Base-by-base conservation (phyloP, 2,797 vertebrate species). In the Enteromius anoplus region DNA sequence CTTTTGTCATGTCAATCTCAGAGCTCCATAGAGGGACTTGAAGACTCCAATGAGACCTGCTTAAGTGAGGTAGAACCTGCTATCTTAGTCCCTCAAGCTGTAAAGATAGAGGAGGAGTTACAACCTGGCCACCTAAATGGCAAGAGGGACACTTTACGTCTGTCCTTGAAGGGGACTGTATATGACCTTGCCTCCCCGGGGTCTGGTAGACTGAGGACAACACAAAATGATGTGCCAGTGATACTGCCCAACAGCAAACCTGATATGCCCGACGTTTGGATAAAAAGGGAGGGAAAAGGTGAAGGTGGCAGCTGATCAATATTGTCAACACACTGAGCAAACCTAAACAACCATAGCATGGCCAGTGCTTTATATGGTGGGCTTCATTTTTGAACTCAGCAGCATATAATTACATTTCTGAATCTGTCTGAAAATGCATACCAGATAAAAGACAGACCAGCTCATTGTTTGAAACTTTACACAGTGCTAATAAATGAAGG, bases 201-300 rank as follows among this genome's bases (percentile, higher is more conserved):
- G 23, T 90, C 94, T 0, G 95, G 93, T 49, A 98, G 95, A 86
- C 93, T 95, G 40, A 94, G 94, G 4, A 94, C 92, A 21, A 96
- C 94, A 55, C 90, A 95, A 85, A 95, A 91, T 55, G 95, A 94
- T 0, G 92, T 95, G 53, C 94, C 95, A 0, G 97, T 98, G 3
- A 94, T 99, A 87, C 78, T 99, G 81, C 98, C 98, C 9, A 99
- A 99, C 93, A 99, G 97, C 91, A 97, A 97, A 82, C 96, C 98
- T 49, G 97, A 97, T 87, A 91, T 99, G 90, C 98, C 98, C 0
- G 97, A 99, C 0, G 96, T 99, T 15, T 99, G 98, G 98, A 97
- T 99, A 88, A 99, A 97, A 90, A 95, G 98, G 90, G 93, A 91
- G 0, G 92, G 93, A 69, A 88, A 91, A 66, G 88, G 88, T 29